Evolutionary conservation across 2,888 invertebrate genomes (phyloP).

Genomic region (Onthophagus sagittarius): DNA sequence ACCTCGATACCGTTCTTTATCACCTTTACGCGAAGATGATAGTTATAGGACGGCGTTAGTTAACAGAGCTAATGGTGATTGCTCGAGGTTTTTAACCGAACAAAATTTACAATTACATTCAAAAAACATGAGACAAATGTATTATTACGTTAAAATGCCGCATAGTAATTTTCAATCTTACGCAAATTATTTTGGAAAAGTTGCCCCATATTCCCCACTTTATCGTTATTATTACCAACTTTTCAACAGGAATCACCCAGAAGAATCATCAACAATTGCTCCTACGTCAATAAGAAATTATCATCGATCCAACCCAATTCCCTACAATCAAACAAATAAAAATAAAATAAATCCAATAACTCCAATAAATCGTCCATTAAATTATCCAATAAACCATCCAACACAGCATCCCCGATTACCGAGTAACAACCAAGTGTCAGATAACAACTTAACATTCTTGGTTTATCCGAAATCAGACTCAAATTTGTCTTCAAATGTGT

Average conservation of each 20-base stretch:
- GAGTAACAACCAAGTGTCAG: neutral
- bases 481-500: neutral
- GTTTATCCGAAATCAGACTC: conserved; percentile 15
- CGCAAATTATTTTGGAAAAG: conserved; percentile 16
- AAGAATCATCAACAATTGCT: neutral
- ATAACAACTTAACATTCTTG: conserved; percentile 11
- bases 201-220: conserved; percentile 4
- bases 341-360: neutral
- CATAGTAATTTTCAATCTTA: conserved; percentile 14
- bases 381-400: neutral
- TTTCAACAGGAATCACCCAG: conserved; percentile 4
- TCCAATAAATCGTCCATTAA: neutral
- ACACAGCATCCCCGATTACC: neutral
- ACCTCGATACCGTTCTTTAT: neutral
- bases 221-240: conserved; percentile 12
- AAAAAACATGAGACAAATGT: conserved; percentile 6
- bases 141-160: conserved; percentile 20
- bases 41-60: neutral
- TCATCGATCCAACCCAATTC: neutral
- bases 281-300: neutral
- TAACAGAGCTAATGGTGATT: conserved; percentile 4
- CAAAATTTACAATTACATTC: neutral
- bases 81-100: neutral
- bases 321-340: neutral
- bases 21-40: neutral